Evolutionary conservation across 2,113 vertebrate species (phyloP), one percentile per base, ranked within the genome.

Genomic region (Ahaetulla prasina): DNA sequence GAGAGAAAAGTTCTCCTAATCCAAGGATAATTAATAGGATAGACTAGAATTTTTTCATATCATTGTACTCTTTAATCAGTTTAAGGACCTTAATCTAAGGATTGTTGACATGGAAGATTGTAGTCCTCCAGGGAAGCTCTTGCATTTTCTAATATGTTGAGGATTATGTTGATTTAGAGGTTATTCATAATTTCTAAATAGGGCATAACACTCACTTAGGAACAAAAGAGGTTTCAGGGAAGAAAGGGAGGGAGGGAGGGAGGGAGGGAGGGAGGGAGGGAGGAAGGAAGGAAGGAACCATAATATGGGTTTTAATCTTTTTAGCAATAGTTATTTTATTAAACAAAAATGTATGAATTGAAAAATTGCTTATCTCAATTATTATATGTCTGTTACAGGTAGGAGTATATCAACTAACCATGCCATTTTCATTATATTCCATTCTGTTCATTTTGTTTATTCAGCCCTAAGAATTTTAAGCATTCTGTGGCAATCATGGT

Each of bases 61-160:
- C 91, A 95, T 11, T 94, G 54, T 12, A 95, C 95, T 91, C 91
- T 95, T 94, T 96, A 92, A 95, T 93, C 92, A 95, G 93, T 94
- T 94, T 95, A 94, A 96, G 53, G 30, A 88, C 23, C 45, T 94
- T 94, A 92, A 95, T 95, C 95, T 95, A 92, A 90, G 92, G 0
- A 0, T 89, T 94, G 86, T 54, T 94, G 91, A 94, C 3, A 2
- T 45, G 92, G 89, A 12, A 96, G 39, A 93, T 89, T 93, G 57
- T 8, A 94, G 89, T 84, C 93, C 20, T 95, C 54, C 14, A 30
- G 92, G 60, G 54, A 89, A 96, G 30, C 10, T 95, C 35, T 87
- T 94, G 54, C 8, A 49, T 3, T 10, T 2, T 93, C 60, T 87
- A 16, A 3, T n/a, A 10, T 90, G 54, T 20, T 22, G 88, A 39